phyloP scores from a whole-genome alignment of 2,888 invertebrate genomes.

The Drosophila rubida region DNA sequence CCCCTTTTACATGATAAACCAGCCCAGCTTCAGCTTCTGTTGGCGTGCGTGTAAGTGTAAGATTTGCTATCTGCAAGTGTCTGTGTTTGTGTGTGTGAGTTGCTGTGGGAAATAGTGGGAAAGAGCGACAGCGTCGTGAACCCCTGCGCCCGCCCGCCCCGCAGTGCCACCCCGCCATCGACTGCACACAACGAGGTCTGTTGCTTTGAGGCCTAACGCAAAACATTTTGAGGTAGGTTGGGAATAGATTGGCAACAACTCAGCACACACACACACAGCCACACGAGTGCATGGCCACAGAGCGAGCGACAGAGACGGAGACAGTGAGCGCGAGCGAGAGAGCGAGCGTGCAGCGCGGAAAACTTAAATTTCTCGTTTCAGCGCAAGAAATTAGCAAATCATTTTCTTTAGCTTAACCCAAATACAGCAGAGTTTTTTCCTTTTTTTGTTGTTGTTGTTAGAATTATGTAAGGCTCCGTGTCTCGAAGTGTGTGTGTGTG shows the following conservation, averaged over 20 bases:
- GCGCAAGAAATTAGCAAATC: conserved; percentile 77
- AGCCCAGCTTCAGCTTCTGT: conserved; percentile 68
- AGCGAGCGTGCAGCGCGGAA: conserved; percentile 60
- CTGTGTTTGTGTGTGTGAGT: conserved; percentile 29
- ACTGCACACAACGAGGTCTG: conserved; percentile 71
- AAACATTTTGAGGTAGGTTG: conserved; percentile 84
- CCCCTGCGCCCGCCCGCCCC: conserved; percentile 1
- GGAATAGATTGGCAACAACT: conserved; percentile 81
- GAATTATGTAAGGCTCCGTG: conserved; percentile 67
- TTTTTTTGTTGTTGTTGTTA: conserved; percentile 42
- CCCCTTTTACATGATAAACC: conserved; percentile 63
- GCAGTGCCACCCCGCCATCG: conserved; percentile 4
- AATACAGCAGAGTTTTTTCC: conserved; percentile 60
- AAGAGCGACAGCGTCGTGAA: conserved; percentile 58
- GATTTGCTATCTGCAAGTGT: conserved; percentile 22
- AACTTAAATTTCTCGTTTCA: conserved; percentile 77
- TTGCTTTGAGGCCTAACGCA: conserved; percentile 80
- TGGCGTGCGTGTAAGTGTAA: conserved; percentile 44
- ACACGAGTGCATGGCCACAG: conserved; percentile 6
- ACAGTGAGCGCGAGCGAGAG: conserved; percentile 1
- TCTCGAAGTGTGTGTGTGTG: conserved; percentile 34
- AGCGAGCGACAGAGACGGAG: neutral
- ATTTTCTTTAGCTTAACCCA: conserved; percentile 78
- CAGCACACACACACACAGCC: conserved; percentile 58
- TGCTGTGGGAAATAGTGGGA: conserved; percentile 75